Conservation (phyloP, 2,888 invertebrate genomes). For the Gonocerus acuteangulatus region DNA sequence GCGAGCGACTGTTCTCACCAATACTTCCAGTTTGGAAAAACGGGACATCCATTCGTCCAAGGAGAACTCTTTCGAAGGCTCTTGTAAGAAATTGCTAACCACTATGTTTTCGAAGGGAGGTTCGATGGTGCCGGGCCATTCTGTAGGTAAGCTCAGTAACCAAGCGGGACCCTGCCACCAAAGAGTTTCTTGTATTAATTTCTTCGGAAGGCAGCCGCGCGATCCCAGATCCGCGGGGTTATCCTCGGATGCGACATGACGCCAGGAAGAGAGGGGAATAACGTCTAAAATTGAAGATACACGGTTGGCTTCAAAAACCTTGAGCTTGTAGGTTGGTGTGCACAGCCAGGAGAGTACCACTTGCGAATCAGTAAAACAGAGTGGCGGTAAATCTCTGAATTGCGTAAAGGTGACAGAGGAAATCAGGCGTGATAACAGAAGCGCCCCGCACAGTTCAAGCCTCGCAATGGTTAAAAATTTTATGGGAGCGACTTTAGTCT, state of each 20-base stretch:
- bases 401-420: background rate
- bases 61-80: too few species aligned
- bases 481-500: background rate
- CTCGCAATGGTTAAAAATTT: background rate
- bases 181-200: background rate
- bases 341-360: slow-evolving; percentile 36
- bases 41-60: too few species aligned
- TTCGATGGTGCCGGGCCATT: too few species aligned
- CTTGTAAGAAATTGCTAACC: too few species aligned
- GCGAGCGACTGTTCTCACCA: too few species aligned
- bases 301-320: slow-evolving; percentile 39
- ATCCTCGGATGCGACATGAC: slow-evolving; percentile 37
- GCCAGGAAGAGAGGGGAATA: slow-evolving; percentile 37
- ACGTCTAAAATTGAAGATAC: slow-evolving; percentile 39
- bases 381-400: background rate
- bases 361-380: background rate
- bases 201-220: slow-evolving; percentile 24
- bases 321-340: slow-evolving; percentile 33
- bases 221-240: slow-evolving; percentile 41
- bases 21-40: too few species aligned
- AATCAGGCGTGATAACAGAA: background rate
- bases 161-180: slow-evolving; percentile 15
- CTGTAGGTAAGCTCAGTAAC: too few species aligned
- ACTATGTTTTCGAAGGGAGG: too few species aligned
- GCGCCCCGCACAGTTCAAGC: background rate